Base-by-base conservation (phyloP, 2,797 vertebrate genomes). In the Melanotaenia parkinsoni region DNA sequence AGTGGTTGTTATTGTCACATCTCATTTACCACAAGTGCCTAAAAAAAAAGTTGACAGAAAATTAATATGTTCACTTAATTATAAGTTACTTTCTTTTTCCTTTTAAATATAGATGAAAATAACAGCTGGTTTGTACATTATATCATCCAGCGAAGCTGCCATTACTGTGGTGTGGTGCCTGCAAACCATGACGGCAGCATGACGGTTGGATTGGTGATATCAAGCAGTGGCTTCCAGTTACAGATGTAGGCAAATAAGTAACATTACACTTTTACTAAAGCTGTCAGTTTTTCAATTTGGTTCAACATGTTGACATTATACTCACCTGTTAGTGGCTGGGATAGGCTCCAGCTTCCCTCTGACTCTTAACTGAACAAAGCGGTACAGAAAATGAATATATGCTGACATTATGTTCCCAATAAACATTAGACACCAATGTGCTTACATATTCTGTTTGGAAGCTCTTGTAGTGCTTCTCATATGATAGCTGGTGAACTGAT, bases 21-120 rank as follows among this genome's bases (percentile, higher is more conserved):
- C 81, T 91, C 79, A 89, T 91, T 87, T 87, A 92, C 93, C 93
- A 79, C 88, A 95, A 95, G 95, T 95, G 94, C 95, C 95, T 95
- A 83, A 89, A 79, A 62, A 78, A 80, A 62, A 80, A 61, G 76
- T 88, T 59, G 35, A 72, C 68, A 84, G 81, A 79, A 81, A 71
- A 77, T 66, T 50, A 68, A 65, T 43, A 77, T 79, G 47, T 79
- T 79, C 8, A 22, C 58, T 70, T 50, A 35, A n/a, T 53, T 35
- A 16, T 30, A 24, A 18, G 16, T 54, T 58, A 11, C 13, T 24
- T 45, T 58, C 13, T 68, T 66, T 64, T 61, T 59, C 54, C 50
- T 65, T 63, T 70, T 22, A 53, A 26, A 24, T 24, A 3, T 26
- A 24, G 24, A 53, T 13, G 3, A 54, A 54, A 13, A 12, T 14